phyloP scores from a whole-genome alignment of 2,888 invertebrate species.

The Andrena fulva region DNA sequence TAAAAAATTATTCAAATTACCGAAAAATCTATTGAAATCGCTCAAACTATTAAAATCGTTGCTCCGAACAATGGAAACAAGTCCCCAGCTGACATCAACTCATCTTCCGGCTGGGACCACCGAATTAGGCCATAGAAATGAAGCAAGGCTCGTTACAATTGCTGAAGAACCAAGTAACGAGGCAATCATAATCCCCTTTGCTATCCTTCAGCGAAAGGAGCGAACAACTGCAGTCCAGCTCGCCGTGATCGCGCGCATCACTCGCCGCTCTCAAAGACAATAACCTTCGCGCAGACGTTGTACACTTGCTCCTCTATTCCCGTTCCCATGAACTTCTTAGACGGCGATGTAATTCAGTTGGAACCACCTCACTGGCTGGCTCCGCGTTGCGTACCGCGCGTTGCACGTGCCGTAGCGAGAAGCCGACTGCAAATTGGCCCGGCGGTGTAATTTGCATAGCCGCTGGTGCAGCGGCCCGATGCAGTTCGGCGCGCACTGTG shows the following conservation, averaged over 20 bases:
- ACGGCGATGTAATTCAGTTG: constrained; percentile 38
- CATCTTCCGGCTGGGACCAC: too few species aligned
- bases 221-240: not conserved
- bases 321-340: constrained; percentile 38
- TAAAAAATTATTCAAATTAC: too few species aligned
- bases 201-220: not conserved
- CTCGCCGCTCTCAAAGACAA: not conserved
- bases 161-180: too few species aligned
- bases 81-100: too few species aligned
- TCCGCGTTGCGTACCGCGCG: constrained; percentile 33
- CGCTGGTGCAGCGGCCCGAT: constrained; percentile 55
- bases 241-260: not conserved
- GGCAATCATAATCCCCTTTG: too few species aligned
- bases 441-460: constrained; percentile 64
- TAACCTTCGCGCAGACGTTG: constrained; percentile 20
- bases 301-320: constrained; percentile 5
- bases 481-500: constrained; percentile 34
- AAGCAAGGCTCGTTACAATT: too few species aligned
- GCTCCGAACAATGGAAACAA: too few species aligned
- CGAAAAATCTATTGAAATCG: too few species aligned
- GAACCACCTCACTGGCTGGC: constrained; percentile 16
- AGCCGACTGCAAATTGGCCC: constrained; percentile 62
- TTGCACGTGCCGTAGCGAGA: constrained; percentile 51
- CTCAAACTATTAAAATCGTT: too few species aligned
- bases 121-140: too few species aligned